phyloP scores from a whole-genome alignment of 2,797 vertebrate species.

The Notamacropus eugenii region DNA sequence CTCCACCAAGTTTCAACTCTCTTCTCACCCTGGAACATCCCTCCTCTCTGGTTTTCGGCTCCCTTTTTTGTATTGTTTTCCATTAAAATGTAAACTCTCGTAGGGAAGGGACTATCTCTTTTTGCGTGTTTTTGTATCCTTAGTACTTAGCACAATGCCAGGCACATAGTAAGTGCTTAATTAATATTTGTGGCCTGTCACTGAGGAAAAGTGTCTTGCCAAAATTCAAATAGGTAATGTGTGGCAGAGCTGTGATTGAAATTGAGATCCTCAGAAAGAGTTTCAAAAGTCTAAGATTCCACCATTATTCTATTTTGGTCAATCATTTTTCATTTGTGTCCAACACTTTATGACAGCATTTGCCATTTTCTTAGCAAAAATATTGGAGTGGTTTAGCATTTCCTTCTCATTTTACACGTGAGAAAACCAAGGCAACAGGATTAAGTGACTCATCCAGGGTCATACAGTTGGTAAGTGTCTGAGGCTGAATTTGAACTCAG shows the following conservation, averaged over 20 bases:
- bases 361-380: neutral
- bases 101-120: neutral
- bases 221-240: neutral
- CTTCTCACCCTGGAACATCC: neutral
- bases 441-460: no score
- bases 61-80: neutral
- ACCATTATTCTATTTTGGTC: neutral
- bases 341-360: neutral
- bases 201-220: neutral
- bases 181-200: neutral
- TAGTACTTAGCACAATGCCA: neutral
- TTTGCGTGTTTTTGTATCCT: neutral
- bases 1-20: neutral
- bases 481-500: no score
- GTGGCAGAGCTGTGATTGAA: neutral
- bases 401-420: no score
- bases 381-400: neutral
- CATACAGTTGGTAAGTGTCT: no score
- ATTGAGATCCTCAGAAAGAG: neutral
- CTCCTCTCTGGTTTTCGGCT: neutral
- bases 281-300: neutral
- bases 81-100: neutral
- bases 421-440: no score
- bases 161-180: neutral
- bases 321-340: neutral